These are phyloP conservation scores for Drosophila nigritarsus DNA, from an alignment of 2,888 invertebrate genomes.

Conservation along the genomic window DNA sequence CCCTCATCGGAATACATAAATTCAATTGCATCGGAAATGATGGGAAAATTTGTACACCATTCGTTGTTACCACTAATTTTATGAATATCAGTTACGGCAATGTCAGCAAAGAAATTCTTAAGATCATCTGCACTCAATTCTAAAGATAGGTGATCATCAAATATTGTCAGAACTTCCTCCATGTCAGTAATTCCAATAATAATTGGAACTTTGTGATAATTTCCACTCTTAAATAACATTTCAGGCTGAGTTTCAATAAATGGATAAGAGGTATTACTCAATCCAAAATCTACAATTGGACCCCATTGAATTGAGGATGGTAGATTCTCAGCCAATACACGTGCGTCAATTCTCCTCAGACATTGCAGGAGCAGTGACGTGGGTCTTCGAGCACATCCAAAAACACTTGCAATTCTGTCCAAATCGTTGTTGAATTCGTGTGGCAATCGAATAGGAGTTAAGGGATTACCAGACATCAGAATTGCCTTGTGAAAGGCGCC, in stretches of 20 bases:
- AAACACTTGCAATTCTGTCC: constrained; percentile 88
- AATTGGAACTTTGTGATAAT: constrained; percentile 89
- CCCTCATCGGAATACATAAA: constrained; percentile 90
- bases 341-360: constrained; percentile 87
- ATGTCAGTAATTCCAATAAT: constrained; percentile 92
- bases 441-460: constrained; percentile 88
- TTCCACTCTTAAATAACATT: constrained; percentile 87
- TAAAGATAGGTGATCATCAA: constrained; percentile 87
- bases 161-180: constrained; percentile 90
- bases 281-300: constrained; percentile 90
- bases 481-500: constrained; percentile 90
- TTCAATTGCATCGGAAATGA: constrained; percentile 90
- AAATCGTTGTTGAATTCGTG: constrained; percentile 88
- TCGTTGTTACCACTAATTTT: constrained; percentile 86
- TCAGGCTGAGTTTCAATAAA: constrained; percentile 90
- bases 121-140: constrained; percentile 86
- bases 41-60: constrained; percentile 88
- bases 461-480: constrained; percentile 92
- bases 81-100: constrained; percentile 87
- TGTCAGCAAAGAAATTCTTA: constrained; percentile 88
- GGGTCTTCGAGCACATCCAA: constrained; percentile 89
- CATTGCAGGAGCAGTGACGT: constrained; percentile 89
- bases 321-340: constrained; percentile 87
- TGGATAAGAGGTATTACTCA: constrained; percentile 88
- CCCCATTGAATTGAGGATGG: constrained; percentile 90